Conservation (phyloP, 2,888 invertebrate species). For the Elysia crispata region DNA sequence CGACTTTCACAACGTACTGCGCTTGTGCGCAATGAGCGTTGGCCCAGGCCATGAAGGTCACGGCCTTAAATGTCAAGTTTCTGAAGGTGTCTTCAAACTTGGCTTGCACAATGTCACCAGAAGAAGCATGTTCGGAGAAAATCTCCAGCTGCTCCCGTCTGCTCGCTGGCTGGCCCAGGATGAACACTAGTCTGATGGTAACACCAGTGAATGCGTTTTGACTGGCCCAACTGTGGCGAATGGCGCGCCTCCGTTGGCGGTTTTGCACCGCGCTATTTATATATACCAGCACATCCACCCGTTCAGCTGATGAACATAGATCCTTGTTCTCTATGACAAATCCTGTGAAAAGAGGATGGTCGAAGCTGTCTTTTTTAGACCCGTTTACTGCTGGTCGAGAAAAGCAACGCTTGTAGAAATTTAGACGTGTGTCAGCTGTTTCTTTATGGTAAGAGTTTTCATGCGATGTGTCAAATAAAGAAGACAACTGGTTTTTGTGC, state of each 20-base stretch:
- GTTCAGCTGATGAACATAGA: conserved; percentile 56
- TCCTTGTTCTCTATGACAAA: conserved; percentile 63
- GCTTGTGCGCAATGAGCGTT: conserved; percentile 62
- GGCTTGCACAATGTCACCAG: conserved; percentile 69
- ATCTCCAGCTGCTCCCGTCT: conserved; percentile 55
- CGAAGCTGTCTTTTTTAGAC: neutral
- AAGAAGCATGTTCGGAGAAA: conserved; percentile 62
- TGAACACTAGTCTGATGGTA: conserved; percentile 60
- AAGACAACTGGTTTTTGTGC: too few relatives aligned
- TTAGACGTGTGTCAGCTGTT: too few relatives aligned
- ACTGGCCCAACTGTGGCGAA: conserved; percentile 69
- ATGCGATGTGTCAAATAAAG: too few relatives aligned
- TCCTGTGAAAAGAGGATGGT: conserved; percentile 57
- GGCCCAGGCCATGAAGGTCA: conserved; percentile 65
- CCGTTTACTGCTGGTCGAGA: conserved; percentile 18
- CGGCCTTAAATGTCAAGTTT: conserved; percentile 70
- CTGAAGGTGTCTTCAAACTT: conserved; percentile 64
- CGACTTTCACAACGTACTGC: conserved; percentile 63
- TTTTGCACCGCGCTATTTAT: conserved; percentile 64
- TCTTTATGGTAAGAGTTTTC: too few relatives aligned
- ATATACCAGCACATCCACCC: conserved; percentile 61
- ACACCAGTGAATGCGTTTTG: conserved; percentile 55
- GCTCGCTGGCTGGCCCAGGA: conserved; percentile 59
- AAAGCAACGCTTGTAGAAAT: too few relatives aligned
- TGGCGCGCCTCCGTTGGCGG: conserved; percentile 58